Percentiles rank a stretch among this genome's conserved stretches.
Evolutionary conservation across 2,888 invertebrate species (phyloP).

Genomic region (Yponomeuta malinellus): DNA sequence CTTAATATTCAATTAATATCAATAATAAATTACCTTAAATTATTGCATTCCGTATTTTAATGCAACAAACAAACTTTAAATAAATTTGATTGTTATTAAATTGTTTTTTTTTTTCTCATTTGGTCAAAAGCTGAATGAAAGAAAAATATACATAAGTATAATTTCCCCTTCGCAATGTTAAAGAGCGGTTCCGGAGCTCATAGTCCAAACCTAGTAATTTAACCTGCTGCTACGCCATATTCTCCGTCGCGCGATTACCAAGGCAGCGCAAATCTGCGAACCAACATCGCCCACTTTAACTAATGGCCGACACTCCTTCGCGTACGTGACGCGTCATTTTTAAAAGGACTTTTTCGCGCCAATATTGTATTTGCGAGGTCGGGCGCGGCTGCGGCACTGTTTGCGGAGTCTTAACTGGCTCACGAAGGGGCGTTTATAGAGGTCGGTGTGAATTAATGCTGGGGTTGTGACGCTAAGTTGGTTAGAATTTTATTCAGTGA

Average conservation of each 20-base stretch:
- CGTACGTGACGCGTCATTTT: conserved; percentile 75
- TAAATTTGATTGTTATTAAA: too few species aligned
- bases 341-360: conserved; percentile 74
- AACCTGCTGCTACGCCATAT: conserved; percentile 10
- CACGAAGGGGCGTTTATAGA: background rate
- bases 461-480: too few species aligned
- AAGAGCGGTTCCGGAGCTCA: background rate
- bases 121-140: too few species aligned
- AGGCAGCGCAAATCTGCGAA: conserved; percentile 58
- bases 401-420: conserved; percentile 34
- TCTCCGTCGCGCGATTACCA: conserved; percentile 16
- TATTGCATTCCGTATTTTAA: too few species aligned
- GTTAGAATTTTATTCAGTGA: too few species aligned
- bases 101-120: too few species aligned
- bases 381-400: conserved; percentile 35
- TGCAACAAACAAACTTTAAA: too few species aligned
- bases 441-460: background rate
- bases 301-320: conserved; percentile 67
- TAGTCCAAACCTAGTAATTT: background rate
- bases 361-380: conserved; percentile 25
- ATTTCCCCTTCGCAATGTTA: too few species aligned
- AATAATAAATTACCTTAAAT: too few species aligned
- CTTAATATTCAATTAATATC: too few species aligned
- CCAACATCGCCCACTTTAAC: conserved; percentile 69
- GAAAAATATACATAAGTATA: too few species aligned